Percentiles rank a stretch among this genome's conserved stretches.
Evolutionary conservation across 2,113 vertebrate genomes (phyloP).

Genomic region (Malurus cyaneus): DNA sequence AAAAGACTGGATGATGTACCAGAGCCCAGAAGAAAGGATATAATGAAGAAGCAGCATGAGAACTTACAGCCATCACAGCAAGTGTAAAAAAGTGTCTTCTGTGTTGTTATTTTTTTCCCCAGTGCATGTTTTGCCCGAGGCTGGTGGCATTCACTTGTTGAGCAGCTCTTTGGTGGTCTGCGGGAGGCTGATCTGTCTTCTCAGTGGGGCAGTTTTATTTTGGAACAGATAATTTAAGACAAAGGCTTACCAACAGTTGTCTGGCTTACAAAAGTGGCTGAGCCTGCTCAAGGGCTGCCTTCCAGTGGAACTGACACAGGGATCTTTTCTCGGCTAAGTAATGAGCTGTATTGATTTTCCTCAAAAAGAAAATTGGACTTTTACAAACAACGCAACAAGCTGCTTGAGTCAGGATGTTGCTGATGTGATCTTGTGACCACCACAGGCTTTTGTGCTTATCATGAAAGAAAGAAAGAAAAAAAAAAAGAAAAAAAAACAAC

Average conservation of each 20-base stretch:
- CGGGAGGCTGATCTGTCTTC: not conserved
- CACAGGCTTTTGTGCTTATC: not conserved
- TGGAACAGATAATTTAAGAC: constrained; percentile 13
- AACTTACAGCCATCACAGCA: not conserved
- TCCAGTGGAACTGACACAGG: constrained; percentile 30
- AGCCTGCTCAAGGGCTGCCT: not conserved
- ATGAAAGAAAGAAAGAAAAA: not conserved
- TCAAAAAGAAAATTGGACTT: constrained; percentile 56
- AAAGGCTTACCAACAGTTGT: not conserved
- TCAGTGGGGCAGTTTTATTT: constrained; percentile 21
- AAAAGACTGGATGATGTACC: not conserved
- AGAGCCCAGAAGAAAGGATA: not conserved
- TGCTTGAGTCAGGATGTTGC: constrained; percentile 8
- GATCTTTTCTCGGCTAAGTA: constrained; percentile 41
- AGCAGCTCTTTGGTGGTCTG: not conserved
- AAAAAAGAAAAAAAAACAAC: not conserved
- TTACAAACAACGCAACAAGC: not conserved
- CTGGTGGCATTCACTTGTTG: not conserved
- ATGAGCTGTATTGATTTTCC: constrained; percentile 55
- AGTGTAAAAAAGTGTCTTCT: not conserved
- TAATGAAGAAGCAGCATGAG: not conserved
- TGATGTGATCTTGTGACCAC: constrained; percentile 14
- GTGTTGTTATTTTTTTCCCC: not conserved
- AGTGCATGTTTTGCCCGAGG: not conserved
- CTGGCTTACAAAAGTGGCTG: not conserved